Base-by-base conservation (phyloP, 2,888 invertebrate genomes). In the Agrochola circellaris region DNA sequence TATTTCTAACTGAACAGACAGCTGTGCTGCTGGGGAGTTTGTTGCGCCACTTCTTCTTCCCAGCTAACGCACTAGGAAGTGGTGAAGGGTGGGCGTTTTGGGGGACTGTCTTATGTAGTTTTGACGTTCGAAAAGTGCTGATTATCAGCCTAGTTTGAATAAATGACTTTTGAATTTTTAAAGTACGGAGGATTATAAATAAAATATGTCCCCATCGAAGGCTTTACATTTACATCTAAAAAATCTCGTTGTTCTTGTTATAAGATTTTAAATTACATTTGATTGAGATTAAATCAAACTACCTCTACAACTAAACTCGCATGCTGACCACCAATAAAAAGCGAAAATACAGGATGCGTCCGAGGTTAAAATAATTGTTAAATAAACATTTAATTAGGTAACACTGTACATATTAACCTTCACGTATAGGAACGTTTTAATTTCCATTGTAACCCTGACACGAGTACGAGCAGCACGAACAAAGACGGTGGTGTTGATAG, bases 341-440 rank as follows among this genome's bases (percentile, higher is more conserved):
- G 80, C 75, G 88, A 91, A 92, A 92, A 86, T 82, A 60, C 89
- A 90, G 92, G 92, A 92, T 88, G 82, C 75, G 13, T 23, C 9
- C 88, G 85, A 92, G 92, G 92, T 78, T 89, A 79, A 69, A 80
- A 75, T 77, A 79, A 82, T 88, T 86, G 75, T 73, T 73, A 66
- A 79, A 76, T 69, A 74, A 70, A 78, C 78, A 79, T 73, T 77
- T 80, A 74, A 85, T 83, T 83, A 83, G 58, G 70, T 89, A 79
- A 87, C 45, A 66, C 70, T 76, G 69, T 65, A 67, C 56, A 56
- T 74, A 73, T 72, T 79, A 88, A 84, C 89, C 88, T 90, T 90
- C 91, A 58, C 45, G 58, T 61, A n/a, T 56, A 78, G 54, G 64
- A 86, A 26, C 81, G 76, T 56, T 77, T 83, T 85, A 82, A 86